These are phyloP conservation scores for Alethe castanea DNA, from an alignment of 2,113 vertebrate species.

Conservation along the genomic window DNA sequence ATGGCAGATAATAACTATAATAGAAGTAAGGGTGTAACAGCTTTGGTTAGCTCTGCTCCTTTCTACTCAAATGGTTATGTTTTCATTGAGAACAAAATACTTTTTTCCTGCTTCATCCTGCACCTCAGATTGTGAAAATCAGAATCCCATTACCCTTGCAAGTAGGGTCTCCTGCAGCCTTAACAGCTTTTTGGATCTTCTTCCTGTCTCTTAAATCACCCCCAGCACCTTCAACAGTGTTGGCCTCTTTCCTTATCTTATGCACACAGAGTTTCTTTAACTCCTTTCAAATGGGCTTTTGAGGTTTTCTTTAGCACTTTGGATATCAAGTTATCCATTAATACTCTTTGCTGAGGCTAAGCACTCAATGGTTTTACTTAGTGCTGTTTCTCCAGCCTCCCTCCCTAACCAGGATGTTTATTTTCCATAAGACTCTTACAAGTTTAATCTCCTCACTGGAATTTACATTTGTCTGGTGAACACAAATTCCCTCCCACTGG, in stretches of 20 bases:
- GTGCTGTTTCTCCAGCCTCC: not conserved
- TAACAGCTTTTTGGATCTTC: not conserved
- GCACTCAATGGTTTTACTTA: not conserved
- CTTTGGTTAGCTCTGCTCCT: not conserved
- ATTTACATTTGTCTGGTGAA: not conserved
- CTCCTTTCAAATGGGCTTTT: not conserved
- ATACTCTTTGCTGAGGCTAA: not conserved
- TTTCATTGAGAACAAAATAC: not conserved
- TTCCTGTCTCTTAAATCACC: not conserved
- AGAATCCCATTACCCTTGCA: not conserved
- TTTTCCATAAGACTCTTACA: constrained; percentile 28
- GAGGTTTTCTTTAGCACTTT: not conserved
- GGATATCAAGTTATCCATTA: constrained; percentile 20
- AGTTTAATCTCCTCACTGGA: constrained; percentile 16
- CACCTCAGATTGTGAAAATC: not conserved
- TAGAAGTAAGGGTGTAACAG: not conserved
- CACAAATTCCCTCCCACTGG: not conserved
- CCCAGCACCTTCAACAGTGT: not conserved
- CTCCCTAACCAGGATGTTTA: constrained; percentile 34
- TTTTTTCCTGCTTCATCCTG: not conserved
- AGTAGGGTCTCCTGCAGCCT: not conserved
- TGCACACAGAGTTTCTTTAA: not conserved
- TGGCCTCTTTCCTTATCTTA: constrained; percentile 46
- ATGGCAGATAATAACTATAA: not conserved
- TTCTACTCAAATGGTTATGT: not conserved